These are phyloP conservation scores for Sebastes miniatus DNA, from an alignment of 2,797 vertebrate genomes.

Conservation along the genomic window DNA sequence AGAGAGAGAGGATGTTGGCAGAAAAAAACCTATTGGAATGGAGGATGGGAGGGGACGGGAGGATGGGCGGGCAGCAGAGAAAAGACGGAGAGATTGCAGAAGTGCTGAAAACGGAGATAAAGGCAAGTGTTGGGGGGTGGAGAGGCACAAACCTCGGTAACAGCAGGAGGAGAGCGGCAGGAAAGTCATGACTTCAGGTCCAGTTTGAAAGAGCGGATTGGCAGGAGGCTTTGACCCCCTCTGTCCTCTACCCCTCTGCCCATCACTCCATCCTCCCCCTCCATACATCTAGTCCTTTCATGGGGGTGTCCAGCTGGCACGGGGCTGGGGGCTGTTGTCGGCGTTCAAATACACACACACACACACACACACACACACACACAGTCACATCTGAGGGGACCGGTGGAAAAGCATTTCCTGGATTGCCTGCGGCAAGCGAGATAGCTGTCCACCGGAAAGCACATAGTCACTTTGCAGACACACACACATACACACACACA, in stretches of 20 bases:
- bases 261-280: conserved; percentile 1
- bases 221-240: conserved; percentile 57
- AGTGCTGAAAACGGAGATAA: conserved; percentile 35
- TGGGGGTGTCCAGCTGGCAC: conserved; percentile 70
- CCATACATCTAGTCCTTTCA: conserved; percentile 50
- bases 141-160: neutral
- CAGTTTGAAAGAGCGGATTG: conserved; percentile 34
- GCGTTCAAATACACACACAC: conserved; percentile 11
- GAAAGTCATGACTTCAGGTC: conserved; percentile 38
- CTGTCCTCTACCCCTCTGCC: conserved; percentile 43
- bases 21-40: conserved; percentile 17
- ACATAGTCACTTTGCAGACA: conserved; percentile 18
- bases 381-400: conserved; percentile 55
- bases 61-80: conserved; percentile 23
- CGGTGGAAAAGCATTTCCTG: conserved; percentile 68
- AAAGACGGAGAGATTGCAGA: conserved; percentile 23
- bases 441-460: conserved; percentile 55
- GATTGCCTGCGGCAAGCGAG: conserved; percentile 56
- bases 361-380: conserved; percentile 6
- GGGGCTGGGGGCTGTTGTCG: conserved; percentile 50
- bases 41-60: conserved; percentile 1
- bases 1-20: conserved; percentile 35
- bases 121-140: conserved; percentile 4
- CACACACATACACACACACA: neutral
- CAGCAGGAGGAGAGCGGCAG: conserved; percentile 10